Base-by-base conservation (phyloP, 2,113 vertebrate genomes). In the Elaphurus davidianus region DNA sequence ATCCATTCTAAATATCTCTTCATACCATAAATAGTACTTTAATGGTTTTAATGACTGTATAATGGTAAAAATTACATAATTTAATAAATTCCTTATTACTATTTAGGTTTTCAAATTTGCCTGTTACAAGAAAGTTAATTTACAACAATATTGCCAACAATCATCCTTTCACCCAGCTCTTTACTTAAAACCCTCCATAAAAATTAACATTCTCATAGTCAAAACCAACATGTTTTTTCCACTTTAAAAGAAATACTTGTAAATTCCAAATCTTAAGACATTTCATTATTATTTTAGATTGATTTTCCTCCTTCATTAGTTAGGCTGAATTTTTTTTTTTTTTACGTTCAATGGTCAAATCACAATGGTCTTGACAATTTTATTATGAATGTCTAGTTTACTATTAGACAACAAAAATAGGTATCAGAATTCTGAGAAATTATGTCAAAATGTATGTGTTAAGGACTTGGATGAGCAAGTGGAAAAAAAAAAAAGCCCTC, bases 51-150 rank as follows among this genome's bases (percentile, higher is more conserved):
- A 62, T 57, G 59, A 9, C 28, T 95, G 14, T 3, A 64, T 71
- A 95, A 91, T 50, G 82, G 67, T 57, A 71, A 87, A 94, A 93
- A 95, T 60, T 54, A 60, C 27, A 91, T 57, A 81, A 59, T 43
- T 91, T 76, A 92, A 90, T 89, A 90, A 98, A 90, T 71, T 64
- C 45, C 15, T 89, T 90, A 50, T 60, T 74, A 95, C 33, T 87
- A 83, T 90, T 54, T 71, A 94, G 55, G 59, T 90, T 96, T 95
- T 60, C 55, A 76, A 90, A 95, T 90, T 47, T 90, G 67, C 52
- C 28, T 54, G 54, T 50, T 71, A 60, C 8, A 85, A 71, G 43
- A 90, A 84, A 92, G 40, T 13, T 50, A 82, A 23, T 14, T 79
- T 84, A 23, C 9, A 67, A 86, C 4, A 16, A 67, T 43, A 33